phyloP scores from a whole-genome alignment of 2,888 invertebrate species.

The Rhogogaster chlorosoma region DNA sequence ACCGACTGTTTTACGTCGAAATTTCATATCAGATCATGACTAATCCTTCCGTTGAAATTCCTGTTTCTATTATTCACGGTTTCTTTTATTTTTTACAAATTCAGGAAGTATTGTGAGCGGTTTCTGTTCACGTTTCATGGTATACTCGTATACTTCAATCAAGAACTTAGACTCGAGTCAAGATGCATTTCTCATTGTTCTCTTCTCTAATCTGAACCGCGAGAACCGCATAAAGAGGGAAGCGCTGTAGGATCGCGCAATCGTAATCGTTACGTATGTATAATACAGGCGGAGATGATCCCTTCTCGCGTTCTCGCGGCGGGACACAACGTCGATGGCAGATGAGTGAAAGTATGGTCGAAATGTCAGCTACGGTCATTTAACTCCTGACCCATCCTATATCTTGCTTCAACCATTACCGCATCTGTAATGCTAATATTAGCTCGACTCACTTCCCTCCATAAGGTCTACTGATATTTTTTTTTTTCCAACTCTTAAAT shows the following conservation, averaged over 20 bases:
- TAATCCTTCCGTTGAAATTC: not conserved
- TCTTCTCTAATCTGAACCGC: not conserved
- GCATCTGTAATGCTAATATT: conserved; percentile 49
- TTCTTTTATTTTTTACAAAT: not conserved
- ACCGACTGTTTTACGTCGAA: not conserved
- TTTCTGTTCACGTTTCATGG: not conserved
- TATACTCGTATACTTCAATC: not conserved
- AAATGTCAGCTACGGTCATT: conserved; percentile 77
- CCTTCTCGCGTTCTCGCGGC: conserved; percentile 34
- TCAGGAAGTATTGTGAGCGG: not conserved
- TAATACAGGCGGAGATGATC: conserved; percentile 37
- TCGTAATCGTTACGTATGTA: conserved; percentile 39
- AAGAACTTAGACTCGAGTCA: not conserved
- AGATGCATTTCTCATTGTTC: not conserved
- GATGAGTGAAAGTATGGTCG: conserved; percentile 77
- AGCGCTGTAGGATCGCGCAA: not conserved
- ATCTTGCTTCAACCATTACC: conserved; percentile 48
- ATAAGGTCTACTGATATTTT: not conserved
- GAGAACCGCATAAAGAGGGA: conserved; percentile 12
- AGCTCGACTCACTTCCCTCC: conserved; percentile 8
- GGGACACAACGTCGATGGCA: conserved; percentile 55
- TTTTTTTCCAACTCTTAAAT: not conserved
- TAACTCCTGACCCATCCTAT: conserved; percentile 74
- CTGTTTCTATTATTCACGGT: not conserved
- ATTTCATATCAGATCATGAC: not conserved